Conservation (phyloP, 2,113 vertebrate species). For the Platysternon megacephalum region DNA sequence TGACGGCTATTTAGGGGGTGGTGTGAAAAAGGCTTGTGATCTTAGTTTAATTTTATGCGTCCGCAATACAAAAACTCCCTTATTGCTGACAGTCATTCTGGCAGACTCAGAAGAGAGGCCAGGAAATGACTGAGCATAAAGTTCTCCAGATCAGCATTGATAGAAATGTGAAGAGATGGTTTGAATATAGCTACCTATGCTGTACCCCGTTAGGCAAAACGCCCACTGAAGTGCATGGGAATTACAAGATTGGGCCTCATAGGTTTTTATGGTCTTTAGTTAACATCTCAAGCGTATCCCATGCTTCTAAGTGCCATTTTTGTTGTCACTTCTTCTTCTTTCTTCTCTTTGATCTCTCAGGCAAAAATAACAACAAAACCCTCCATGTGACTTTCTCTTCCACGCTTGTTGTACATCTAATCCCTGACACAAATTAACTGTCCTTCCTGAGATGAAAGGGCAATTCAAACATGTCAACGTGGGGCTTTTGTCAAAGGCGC, state of each 20-base stretch:
- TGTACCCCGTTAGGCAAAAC: neutral
- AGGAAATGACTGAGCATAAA: neutral
- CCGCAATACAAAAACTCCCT: neutral
- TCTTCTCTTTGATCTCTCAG: neutral
- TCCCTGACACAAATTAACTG: neutral
- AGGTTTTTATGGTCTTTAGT: neutral
- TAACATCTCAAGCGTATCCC: neutral
- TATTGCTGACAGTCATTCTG: neutral
- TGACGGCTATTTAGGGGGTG: neutral
- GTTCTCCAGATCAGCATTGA: neutral
- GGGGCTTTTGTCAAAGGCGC: neutral
- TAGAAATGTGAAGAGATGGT: neutral
- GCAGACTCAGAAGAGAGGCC: neutral
- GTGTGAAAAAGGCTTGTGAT: neutral
- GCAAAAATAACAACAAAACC: neutral
- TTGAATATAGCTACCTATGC: neutral
- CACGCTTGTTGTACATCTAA: neutral
- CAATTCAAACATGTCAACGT: neutral
- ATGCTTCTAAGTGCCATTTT: neutral
- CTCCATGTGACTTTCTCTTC: neutral
- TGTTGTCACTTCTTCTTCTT: neutral
- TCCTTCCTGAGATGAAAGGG: neutral
- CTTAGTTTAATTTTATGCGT: neutral
- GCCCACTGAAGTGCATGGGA: neutral
- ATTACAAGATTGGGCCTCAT: neutral